Conservation (phyloP, 2,888 invertebrate species). For the Mythimna ferrago region DNA sequence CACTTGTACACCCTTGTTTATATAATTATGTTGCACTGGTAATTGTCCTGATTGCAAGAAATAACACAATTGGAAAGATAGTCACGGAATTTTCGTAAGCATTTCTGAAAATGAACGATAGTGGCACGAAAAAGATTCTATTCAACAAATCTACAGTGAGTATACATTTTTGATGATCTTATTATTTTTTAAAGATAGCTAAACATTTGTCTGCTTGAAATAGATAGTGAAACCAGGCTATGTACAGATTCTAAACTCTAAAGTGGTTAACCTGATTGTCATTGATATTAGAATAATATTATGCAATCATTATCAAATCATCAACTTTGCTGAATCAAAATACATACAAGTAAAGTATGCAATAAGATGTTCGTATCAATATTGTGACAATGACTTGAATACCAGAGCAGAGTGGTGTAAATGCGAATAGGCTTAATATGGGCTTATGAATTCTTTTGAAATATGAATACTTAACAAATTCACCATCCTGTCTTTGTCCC, state of each 20-base stretch:
- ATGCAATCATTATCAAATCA: not conserved
- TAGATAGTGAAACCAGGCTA: too few relatives aligned
- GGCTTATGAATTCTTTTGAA: not conserved
- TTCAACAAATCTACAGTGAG: slow-evolving; percentile 90
- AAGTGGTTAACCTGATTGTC: not conserved
- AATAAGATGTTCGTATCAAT: not conserved
- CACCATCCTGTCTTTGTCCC: not conserved
- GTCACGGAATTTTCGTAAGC: not conserved
- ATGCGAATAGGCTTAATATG: not conserved
- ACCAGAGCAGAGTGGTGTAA: not conserved
- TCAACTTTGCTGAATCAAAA: not conserved
- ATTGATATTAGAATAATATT: slow-evolving; percentile 11
- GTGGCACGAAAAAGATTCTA: slow-evolving; percentile 83
- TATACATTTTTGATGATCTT: slow-evolving; percentile 29
- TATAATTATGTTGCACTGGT: not conserved
- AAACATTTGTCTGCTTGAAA: too few relatives aligned
- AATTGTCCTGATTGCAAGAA: not conserved
- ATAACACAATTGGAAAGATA: not conserved
- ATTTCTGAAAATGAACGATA: slow-evolving; percentile 77
- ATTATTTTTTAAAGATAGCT: not conserved
- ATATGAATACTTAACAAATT: not conserved
- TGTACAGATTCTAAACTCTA: not conserved
- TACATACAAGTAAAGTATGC: not conserved
- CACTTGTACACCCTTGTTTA: not conserved
- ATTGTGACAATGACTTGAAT: not conserved